phyloP scores from a whole-genome alignment of 2,797 vertebrate genomes.

The Acestrorhynchus altus region DNA sequence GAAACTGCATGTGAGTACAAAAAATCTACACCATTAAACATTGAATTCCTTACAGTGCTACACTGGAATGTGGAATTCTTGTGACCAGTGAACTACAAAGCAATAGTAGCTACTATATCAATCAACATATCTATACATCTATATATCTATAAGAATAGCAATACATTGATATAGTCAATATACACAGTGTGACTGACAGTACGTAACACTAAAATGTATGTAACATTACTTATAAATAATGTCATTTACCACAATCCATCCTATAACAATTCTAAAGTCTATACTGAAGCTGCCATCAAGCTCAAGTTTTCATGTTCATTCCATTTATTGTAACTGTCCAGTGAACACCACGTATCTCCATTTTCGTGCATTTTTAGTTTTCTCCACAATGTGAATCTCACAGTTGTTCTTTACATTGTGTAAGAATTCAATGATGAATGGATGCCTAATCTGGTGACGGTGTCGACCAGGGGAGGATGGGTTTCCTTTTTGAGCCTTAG shows the following conservation, averaged over 20 bases:
- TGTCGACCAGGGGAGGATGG: no score
- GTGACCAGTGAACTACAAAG: not conserved
- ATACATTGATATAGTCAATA: no score
- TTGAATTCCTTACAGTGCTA: not conserved
- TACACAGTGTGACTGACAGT: no score
- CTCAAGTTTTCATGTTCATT: not conserved
- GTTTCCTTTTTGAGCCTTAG: no score
- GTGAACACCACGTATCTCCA: no score
- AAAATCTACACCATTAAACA: not conserved
- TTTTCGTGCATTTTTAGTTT: no score
- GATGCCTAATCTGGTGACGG: no score
- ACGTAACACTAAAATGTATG: not conserved
- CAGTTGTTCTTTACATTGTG: no score
- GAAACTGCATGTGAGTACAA: not conserved
- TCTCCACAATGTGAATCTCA: no score
- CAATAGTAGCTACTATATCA: not conserved
- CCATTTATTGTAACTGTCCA: not conserved
- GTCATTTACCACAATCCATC: not conserved
- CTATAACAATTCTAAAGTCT: not conserved
- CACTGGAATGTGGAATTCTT: constrained; percentile 42
- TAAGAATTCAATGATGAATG: no score
- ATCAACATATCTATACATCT: no score
- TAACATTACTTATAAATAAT: not conserved
- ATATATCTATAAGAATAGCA: no score
- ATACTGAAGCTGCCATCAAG: constrained; percentile 4